Conservation (phyloP, 2,113 vertebrate genomes). For the Mungos mungo region DNA sequence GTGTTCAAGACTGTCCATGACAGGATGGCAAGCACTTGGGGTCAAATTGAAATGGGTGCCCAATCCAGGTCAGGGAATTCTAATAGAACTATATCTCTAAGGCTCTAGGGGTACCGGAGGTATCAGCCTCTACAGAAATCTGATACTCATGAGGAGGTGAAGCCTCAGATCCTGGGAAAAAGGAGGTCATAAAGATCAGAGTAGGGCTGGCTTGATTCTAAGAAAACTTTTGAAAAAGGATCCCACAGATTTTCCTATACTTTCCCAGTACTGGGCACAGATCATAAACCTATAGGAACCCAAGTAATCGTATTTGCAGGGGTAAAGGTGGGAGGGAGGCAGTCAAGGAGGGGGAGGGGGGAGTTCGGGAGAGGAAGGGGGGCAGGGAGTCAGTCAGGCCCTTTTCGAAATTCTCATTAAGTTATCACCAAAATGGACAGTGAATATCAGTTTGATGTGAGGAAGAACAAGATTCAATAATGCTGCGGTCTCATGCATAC, state of each 20-base stretch:
- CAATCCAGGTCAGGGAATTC: neutral
- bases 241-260: neutral
- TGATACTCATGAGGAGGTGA: neutral
- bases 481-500: neutral
- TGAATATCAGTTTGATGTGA: neutral
- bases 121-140: neutral
- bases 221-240: neutral
- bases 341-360: neutral
- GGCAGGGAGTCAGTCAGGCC: neutral
- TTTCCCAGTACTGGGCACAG: neutral
- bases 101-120: neutral
- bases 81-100: neutral
- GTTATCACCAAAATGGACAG: neutral
- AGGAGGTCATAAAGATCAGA: neutral
- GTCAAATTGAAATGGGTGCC: neutral
- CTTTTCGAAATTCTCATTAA: slow-evolving; percentile 47
- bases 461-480: slow-evolving; percentile 24
- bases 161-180: neutral
- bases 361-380: neutral
- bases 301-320: neutral
- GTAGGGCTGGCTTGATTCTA: neutral
- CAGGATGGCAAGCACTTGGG: neutral
- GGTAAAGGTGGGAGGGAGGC: neutral
- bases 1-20: neutral
- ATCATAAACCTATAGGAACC: neutral